A percentile compares a stretch with the other conserved stretches of the same genome.
phyloP scores from a whole-genome alignment of 2,888 invertebrate species.

The Xanthia togata region DNA sequence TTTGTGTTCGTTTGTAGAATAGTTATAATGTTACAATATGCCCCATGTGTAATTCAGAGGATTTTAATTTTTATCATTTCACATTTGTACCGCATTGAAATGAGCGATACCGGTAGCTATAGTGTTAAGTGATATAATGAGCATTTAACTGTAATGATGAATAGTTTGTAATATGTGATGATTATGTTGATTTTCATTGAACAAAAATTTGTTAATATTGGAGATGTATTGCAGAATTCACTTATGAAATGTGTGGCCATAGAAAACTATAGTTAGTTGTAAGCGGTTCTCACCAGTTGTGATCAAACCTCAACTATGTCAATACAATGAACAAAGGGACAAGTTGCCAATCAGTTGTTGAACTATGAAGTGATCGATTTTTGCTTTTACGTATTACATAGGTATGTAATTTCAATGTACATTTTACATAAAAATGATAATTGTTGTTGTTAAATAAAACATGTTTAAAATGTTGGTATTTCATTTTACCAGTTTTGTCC shows the following conservation, averaged over 20 bases:
- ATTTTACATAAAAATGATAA: conserved; percentile 86
- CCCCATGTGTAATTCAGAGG: conserved; percentile 53
- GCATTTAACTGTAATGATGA: conserved; percentile 69
- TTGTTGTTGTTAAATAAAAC: conserved; percentile 89
- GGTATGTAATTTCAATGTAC: conserved; percentile 87
- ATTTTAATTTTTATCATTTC: conserved; percentile 53
- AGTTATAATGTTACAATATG: conserved; percentile 68
- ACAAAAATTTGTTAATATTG: conserved; percentile 63
- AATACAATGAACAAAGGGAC: conserved; percentile 66
- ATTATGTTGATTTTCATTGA: conserved; percentile 63
- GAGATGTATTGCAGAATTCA: conserved; percentile 60
- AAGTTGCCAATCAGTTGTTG: conserved; percentile 65
- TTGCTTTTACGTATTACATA: conserved; percentile 83
- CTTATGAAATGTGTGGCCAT: conserved; percentile 71
- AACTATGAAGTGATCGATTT: conserved; percentile 76
- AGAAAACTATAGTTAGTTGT: conserved; percentile 60
- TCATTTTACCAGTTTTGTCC: conserved; percentile 13
- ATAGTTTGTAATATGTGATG: conserved; percentile 60
- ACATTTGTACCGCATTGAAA: conserved; percentile 48
- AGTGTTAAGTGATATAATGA: conserved; percentile 70
- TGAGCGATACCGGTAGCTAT: conserved; percentile 68
- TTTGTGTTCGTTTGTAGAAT: conserved; percentile 77
- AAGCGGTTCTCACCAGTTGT: conserved; percentile 49
- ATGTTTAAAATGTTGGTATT: conserved; percentile 67
- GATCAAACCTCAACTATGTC: conserved; percentile 47